Evolutionary conservation across 2,888 invertebrate species (phyloP), one percentile per base, ranked within the genome.

Genomic region (Agriotes lineatus): DNA sequence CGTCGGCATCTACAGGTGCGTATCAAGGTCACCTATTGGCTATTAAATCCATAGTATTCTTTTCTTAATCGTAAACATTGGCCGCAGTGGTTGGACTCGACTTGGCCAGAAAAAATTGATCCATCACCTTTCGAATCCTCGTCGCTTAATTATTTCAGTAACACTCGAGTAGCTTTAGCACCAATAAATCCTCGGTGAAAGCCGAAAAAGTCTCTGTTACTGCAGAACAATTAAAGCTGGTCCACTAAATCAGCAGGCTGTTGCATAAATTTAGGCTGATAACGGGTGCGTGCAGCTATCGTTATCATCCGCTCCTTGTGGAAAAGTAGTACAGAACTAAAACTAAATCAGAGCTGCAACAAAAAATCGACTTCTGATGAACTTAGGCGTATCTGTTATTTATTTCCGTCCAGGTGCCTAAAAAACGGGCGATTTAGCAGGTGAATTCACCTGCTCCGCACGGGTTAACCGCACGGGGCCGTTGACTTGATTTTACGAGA

Each of bases 391-490:
- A 66, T 66, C 58, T 66, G 52, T 60, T 60, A 67, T 67, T 59
- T 60, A 61, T 67, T 67, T 67, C 60, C 59, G 54, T 56, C 44
- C 67, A 67, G 60, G 67, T 67, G 67, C 61, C 14, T 61, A 61
- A 67, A 61, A 67, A 65, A 69, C 59, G 42, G 37, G 48, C 60
- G 56, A 69, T 62, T 69, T 69, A 61, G 75, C 79, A 79, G 79
- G 78, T 78, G 78, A 77, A 78, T 78, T 74, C 79, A 79, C 79
- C 79, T 79, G 79, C 76, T 58, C 58, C 50, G 65, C 65, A 65
- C 65, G 67, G 74, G 69, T 70, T 68, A 61, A 62, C 57, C 67
- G 39, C 57, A 62, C 67, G 67, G 57, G 67, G 67, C 61, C 67
- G 67, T 62, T 67, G 67, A 67, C 67, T 67, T 58, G 62, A 67